A percentile compares a stretch with the other conserved stretches of the same genome.
These are phyloP conservation scores for Beris chalybata DNA, from an alignment of 2,888 invertebrate genomes.

Conservation along the genomic window DNA sequence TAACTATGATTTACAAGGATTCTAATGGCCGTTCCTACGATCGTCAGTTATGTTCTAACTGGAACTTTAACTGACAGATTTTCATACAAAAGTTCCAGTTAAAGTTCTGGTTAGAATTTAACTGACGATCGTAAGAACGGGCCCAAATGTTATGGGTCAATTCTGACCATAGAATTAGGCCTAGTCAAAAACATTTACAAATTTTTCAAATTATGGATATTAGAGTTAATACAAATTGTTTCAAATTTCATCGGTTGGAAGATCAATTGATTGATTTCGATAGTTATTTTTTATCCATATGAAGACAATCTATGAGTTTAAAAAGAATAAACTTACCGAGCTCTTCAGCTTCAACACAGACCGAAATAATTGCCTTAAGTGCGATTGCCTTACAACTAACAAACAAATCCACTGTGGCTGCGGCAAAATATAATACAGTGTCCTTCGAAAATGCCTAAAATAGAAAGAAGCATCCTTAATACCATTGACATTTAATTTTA, in stretches of 20 bases:
- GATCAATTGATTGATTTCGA: no score
- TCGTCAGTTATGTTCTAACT: no score
- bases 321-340: slow-evolving; percentile 45
- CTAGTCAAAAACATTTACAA: no score
- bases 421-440: slow-evolving; percentile 50
- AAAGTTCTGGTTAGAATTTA: no score
- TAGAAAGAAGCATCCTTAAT: background rate
- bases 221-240: background rate
- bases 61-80: no score
- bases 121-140: no score
- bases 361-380: slow-evolving; percentile 53
- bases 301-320: background rate
- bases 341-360: slow-evolving; percentile 52
- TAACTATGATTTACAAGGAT: no score
- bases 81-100: no score
- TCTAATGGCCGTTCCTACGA: no score
- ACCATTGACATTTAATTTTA: background rate
- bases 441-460: slow-evolving; percentile 50
- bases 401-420: slow-evolving; percentile 52
- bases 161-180: no score
- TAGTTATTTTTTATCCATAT: no score
- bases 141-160: no score
- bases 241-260: background rate
- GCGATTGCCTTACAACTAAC: slow-evolving; percentile 52
- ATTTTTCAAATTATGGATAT: background rate